Conservation (phyloP, 2,797 vertebrate genomes). For the Sarcoramphus papa region DNA sequence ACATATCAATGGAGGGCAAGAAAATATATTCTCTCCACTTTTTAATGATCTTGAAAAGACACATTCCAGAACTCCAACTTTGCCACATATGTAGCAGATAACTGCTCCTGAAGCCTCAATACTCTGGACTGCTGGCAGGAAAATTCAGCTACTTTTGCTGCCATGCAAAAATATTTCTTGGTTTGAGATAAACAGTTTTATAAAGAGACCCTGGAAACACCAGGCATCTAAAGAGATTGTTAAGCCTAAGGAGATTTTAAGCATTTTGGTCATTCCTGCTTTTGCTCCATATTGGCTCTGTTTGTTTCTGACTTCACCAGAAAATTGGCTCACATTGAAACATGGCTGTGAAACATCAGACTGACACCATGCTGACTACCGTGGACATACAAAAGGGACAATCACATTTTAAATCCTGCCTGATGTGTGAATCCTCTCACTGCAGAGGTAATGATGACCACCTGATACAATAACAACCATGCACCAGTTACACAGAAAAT, state of each 20-base stretch:
- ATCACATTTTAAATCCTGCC: neutral
- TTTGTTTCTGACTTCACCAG: neutral
- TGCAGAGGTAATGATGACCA: neutral
- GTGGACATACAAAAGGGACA: rapidly evolving
- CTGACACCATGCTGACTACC: neutral
- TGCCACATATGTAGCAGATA: neutral
- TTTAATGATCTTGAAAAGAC: neutral
- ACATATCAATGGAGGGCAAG: neutral
- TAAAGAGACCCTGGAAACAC: neutral
- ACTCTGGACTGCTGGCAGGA: neutral
- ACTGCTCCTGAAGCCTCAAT: neutral
- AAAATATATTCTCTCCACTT: neutral
- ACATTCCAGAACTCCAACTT: neutral
- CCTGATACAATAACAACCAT: neutral
- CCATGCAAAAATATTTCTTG: neutral
- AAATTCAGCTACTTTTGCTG: neutral
- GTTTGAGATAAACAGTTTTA: neutral
- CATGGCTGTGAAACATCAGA: rapidly evolving
- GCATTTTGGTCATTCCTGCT: neutral
- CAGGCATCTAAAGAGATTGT: neutral
- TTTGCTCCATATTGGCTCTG: neutral
- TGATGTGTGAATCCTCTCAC: neutral
- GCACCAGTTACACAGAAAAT: neutral
- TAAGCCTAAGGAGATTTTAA: neutral
- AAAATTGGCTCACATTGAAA: neutral